These are phyloP conservation scores for Suncus etruscus DNA, from an alignment of 2,113 vertebrate genomes.

Conservation along the genomic window DNA sequence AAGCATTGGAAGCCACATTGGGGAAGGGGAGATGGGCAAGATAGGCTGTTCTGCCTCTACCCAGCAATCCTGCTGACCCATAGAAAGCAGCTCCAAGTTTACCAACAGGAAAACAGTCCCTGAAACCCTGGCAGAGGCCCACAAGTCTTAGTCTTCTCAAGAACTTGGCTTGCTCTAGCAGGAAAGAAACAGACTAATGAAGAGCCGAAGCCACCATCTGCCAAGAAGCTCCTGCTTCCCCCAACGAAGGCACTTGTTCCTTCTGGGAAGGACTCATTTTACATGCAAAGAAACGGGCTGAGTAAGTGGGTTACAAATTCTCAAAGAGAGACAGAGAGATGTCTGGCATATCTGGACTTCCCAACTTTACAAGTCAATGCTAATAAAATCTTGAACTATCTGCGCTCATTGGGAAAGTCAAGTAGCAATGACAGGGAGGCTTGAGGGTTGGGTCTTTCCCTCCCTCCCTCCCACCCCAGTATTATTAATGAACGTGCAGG, in stretches of 20 bases:
- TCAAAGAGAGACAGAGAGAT: neutral
- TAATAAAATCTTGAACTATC: constrained; percentile 54
- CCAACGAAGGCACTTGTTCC: neutral
- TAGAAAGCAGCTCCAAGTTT: neutral
- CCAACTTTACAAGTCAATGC: constrained; percentile 23
- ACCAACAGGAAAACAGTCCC: neutral
- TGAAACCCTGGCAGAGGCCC: constrained; percentile 27
- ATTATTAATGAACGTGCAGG: constrained; percentile 37
- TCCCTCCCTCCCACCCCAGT: neutral
- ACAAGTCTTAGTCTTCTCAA: constrained; percentile 11
- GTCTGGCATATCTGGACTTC: neutral
- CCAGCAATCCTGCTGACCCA: neutral
- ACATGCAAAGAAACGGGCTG: constrained; percentile 19
- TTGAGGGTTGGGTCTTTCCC: neutral
- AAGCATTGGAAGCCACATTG: neutral
- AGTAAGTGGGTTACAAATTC: constrained; percentile 36
- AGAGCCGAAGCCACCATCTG: constrained; percentile 46
- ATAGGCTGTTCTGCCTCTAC: constrained; percentile 46
- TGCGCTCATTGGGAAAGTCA: constrained; percentile 49
- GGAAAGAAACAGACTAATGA: neutral
- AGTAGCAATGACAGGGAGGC: neutral
- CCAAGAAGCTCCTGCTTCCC: constrained; percentile 49
- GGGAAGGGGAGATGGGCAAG: constrained; percentile 71
- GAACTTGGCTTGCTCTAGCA: constrained; percentile 32
- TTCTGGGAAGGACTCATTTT: constrained; percentile 35